Evolutionary conservation across 2,113 vertebrate species (phyloP), one percentile per base, ranked within the genome.

Genomic region (Apteryx mantelli): DNA sequence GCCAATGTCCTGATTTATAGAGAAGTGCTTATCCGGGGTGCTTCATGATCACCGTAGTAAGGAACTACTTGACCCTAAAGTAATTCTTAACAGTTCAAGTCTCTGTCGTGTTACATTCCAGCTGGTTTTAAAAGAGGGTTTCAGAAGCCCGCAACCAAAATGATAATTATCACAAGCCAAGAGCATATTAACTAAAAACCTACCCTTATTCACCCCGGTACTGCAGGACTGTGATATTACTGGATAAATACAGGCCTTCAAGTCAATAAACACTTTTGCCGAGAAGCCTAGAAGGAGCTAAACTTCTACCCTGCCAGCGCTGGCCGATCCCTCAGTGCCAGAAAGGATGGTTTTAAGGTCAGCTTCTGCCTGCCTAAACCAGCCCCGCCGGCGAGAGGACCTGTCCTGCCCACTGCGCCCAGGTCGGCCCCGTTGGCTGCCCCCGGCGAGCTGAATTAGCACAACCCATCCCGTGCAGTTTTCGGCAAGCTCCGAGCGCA

Each of bases 371-470:
- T 88, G n/a, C 21, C 50, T 50, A 40, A 69, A 80, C 13, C 28
- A 13, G 9, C 13, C 5, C n/a, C 1, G 0, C 60, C 21, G 30
- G 28, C 13, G 28, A 32, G 26, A 58, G 55, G 30, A 28, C 8
- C 55, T 30, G 25, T 58, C 55, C 30, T 30, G 30, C 22, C 13
- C 55, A 28, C 28, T 26, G 55, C 55, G 28, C 55, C 55, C 10
- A 24, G 15, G 46, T 65, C 44, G 76, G 55, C 36, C 16, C 8
- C 0, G 36, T 38, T 38, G 36, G 36, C 36, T 38, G 36, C 36
- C 36, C 36, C 36, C 36, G 36, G 36, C 36, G 55, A 56, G 55
- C 55, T 28, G 28, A 17, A 19, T 25, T 32, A 18, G 55, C 30
- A 15, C 15, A 58, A 28, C 55, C 7, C 28, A 16, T 30, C 55